Percentiles rank a stretch among this genome's conserved stretches.
phyloP scores from a whole-genome alignment of 1,140 invertebrate genomes.

The Colletes latitarsis region DNA sequence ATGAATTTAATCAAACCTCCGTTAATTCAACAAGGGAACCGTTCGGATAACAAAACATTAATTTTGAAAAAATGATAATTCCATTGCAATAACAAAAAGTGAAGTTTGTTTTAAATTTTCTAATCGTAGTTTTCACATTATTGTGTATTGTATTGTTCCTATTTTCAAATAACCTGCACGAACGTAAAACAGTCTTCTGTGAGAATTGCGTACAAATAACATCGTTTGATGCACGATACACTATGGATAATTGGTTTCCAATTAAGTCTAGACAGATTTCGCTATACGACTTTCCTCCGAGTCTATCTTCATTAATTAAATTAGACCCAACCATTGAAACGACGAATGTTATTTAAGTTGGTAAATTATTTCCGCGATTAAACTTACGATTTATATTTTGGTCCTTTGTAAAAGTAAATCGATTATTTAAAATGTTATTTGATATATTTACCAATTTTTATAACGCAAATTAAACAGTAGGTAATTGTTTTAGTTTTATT shows the following conservation, averaged over 20 bases:
- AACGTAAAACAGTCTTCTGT: neutral
- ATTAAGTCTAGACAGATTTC: neutral
- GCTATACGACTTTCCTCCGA: neutral
- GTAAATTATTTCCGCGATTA: neutral
- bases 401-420: no score
- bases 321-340: no score
- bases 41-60: neutral
- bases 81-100: no score
- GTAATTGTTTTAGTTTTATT: no score
- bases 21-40: neutral
- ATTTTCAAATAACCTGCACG: neutral
- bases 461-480: no score
- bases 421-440: no score
- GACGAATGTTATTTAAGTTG: no score
- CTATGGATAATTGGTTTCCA: neutral
- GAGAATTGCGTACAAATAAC: neutral
- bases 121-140: no score
- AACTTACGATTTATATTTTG: neutral
- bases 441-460: no score
- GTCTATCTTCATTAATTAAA: neutral
- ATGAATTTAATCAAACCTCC: neutral
- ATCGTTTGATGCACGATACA: neutral
- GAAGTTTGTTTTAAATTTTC: no score
- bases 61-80: neutral
- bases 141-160: no score